Percentiles rank a stretch among this genome's conserved stretches.
phyloP scores from a whole-genome alignment of 2,888 invertebrate genomes.

The Tetragonisca angustula region DNA sequence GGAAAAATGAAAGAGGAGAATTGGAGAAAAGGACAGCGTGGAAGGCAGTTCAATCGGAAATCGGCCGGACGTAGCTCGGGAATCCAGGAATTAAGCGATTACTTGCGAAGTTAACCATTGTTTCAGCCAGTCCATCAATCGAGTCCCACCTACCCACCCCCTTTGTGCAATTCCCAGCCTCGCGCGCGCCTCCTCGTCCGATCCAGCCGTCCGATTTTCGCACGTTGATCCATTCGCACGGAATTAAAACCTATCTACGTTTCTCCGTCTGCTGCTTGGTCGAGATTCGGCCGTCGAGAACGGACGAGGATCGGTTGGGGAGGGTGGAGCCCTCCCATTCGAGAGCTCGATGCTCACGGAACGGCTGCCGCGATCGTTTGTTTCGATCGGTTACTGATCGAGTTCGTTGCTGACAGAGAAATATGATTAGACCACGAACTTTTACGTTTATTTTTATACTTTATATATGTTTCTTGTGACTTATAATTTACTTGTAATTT shows the following conservation, averaged over 20 bases:
- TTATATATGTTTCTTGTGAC: not conserved
- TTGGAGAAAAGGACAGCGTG: slow-evolving; percentile 16
- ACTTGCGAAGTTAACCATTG: slow-evolving; percentile 73
- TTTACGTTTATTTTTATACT: not conserved
- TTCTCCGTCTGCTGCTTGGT: slow-evolving; percentile 62
- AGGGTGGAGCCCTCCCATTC: not conserved
- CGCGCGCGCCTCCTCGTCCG: slow-evolving; percentile 15
- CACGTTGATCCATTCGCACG: slow-evolving; percentile 70
- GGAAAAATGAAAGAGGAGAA: not conserved
- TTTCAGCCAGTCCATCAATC: slow-evolving; percentile 71
- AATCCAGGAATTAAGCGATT: slow-evolving; percentile 73
- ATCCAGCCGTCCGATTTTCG: slow-evolving; percentile 66
- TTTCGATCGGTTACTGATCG: slow-evolving; percentile 47
- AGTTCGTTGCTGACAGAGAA: slow-evolving; percentile 47
- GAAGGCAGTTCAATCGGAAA: slow-evolving; percentile 61
- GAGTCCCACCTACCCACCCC: slow-evolving; percentile 12
- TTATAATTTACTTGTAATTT: no score
- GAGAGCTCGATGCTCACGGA: slow-evolving; percentile 21
- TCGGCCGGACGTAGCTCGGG: slow-evolving; percentile 53
- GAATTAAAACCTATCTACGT: slow-evolving; percentile 78
- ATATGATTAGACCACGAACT: no score
- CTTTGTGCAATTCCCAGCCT: not conserved
- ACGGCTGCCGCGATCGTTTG: slow-evolving; percentile 47
- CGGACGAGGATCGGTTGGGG: slow-evolving; percentile 10
- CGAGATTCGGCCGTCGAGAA: slow-evolving; percentile 35